Conservation (phyloP, 2,888 invertebrate species). For the Tortricodes alternella region DNA sequence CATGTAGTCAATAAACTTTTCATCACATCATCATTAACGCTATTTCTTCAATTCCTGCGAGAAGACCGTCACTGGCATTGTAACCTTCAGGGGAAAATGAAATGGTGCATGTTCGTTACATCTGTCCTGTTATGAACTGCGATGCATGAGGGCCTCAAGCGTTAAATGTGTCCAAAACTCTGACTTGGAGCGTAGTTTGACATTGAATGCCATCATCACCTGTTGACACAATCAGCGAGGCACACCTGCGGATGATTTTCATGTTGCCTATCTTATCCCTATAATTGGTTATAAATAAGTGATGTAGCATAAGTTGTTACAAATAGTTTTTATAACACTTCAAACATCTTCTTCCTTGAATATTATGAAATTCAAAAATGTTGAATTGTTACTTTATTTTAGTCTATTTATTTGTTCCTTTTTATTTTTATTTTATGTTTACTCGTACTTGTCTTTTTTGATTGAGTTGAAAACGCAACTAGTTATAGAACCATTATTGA, state of each 20-base stretch:
- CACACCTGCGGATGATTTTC: conserved; percentile 24
- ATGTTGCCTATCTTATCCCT: conserved; percentile 24
- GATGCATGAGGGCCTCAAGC: conserved; percentile 62
- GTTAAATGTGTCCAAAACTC: conserved; percentile 45
- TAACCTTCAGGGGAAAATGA: conserved; percentile 54
- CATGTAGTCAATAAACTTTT: conserved; percentile 61
- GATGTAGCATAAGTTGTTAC: neutral
- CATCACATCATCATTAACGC: conserved; percentile 58
- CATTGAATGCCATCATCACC: conserved; percentile 37
- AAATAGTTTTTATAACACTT: conserved; percentile 5
- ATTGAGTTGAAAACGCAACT: no score
- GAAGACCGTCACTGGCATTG: conserved; percentile 42
- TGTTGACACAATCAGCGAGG: conserved; percentile 25
- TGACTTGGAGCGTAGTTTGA: conserved; percentile 43
- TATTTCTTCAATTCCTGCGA: conserved; percentile 55
- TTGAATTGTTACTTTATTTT: no score
- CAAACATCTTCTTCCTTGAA: neutral
- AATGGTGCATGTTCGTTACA: conserved; percentile 64
- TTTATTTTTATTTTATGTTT: no score
- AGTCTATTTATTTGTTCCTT: no score
- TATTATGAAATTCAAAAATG: neutral
- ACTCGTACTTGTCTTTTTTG: no score
- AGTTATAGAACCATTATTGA: no score
- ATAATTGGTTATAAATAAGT: conserved; percentile 12
- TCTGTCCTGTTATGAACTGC: conserved; percentile 48